Evolutionary conservation across 2,888 invertebrate genomes (phyloP), one percentile per base, ranked within the genome.

Genomic region (Drosophila falleni): DNA sequence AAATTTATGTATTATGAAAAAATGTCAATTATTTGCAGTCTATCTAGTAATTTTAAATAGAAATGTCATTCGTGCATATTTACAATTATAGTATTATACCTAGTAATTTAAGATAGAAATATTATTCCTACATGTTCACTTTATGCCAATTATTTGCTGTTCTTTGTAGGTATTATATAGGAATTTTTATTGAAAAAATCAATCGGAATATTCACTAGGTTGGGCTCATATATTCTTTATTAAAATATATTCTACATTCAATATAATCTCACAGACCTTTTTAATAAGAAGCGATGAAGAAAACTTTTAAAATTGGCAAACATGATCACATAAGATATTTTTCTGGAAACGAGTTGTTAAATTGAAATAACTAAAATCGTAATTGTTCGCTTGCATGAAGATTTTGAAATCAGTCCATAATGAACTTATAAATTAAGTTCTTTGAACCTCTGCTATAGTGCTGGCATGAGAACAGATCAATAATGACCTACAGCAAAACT

Each of bases 21-120:
- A 54, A 23, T 54, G 16, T 4, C 54, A 39, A 53, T 53, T 53
- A 53, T 37, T 37, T 13, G 23, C 23, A 29, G 15, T 31, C 3
- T 26, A 1, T 46, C 15, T 29, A 47, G 47, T 47, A 31, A 11
- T 16, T 46, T 29, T 5, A 5, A 26, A 15, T 29, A 15, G 26
- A n/a, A 15, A 26, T 47, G 2, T 26, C 26, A 29, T 47, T 15
- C 2, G 29, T 29, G 29, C 15, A 29, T 47, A 47, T 29, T 47
- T 29, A 29, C n/a, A 47, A 29, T 47, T 9, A 29, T 46, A 6
- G 3, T 6, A 26, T 46, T 46, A 46, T 26, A 46, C 26, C 26
- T 26, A 26, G 4, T 26, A 9, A 26, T n/a, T 26, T 9, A 6
- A 23, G 26, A 26, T 46, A n/a, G n/a, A 19, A 26, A 26, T 46